Evolutionary conservation across 2,113 vertebrate genomes (phyloP).

Genomic region (Chaetura pelagica): DNA sequence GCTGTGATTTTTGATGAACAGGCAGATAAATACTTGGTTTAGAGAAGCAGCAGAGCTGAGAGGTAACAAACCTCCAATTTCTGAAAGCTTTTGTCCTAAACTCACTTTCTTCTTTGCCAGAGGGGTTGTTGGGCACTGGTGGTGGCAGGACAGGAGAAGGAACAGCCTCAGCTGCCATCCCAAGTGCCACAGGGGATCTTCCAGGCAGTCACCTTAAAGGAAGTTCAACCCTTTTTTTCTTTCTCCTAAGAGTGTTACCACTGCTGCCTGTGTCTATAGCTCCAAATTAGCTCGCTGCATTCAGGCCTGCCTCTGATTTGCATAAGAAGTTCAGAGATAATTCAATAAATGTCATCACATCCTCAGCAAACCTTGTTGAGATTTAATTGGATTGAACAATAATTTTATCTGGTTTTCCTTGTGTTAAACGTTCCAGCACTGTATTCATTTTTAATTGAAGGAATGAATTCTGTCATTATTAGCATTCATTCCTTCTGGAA

Average conservation of each 20-base stretch:
- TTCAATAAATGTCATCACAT: conserved; percentile 51
- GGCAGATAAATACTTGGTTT: neutral
- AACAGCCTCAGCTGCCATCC: neutral
- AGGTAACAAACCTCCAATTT: neutral
- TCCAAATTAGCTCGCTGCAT: neutral
- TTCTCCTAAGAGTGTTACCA: neutral
- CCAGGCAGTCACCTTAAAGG: neutral
- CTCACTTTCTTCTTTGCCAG: neutral
- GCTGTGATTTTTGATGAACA: neutral
- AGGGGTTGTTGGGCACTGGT: neutral
- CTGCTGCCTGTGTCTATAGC: neutral
- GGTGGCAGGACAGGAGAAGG: neutral
- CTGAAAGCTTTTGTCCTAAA: neutral
- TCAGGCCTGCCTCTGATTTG: conserved; percentile 4
- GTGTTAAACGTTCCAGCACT: conserved; percentile 15
- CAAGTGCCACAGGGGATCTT: rapidly evolving
- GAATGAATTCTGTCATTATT: conserved; percentile 63
- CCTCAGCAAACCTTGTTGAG: conserved; percentile 49
- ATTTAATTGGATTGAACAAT: conserved; percentile 64
- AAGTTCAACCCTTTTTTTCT: neutral
- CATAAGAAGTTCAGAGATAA: conserved; percentile 43
- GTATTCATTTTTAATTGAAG: conserved; percentile 59
- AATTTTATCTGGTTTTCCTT: conserved; percentile 49
- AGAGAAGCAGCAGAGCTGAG: neutral
- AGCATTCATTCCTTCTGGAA: neutral